These are phyloP conservation scores for Muscicapa adusta DNA, from an alignment of 2,113 vertebrate species.

Conservation along the genomic window DNA sequence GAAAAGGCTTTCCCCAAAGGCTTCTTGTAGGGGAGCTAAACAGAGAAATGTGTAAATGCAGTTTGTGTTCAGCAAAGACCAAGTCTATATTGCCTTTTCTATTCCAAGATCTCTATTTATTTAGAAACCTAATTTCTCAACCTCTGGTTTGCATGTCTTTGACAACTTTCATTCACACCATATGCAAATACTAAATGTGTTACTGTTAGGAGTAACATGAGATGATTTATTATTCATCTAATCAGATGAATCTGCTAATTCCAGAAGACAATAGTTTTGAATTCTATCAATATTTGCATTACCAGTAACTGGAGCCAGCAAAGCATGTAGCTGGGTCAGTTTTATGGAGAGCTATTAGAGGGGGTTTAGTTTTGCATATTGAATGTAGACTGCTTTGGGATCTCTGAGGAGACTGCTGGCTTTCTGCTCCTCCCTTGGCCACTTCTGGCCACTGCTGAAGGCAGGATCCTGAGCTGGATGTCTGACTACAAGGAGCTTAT, in stretches of 20 bases:
- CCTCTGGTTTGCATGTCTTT: constrained; percentile 75
- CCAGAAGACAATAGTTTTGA: constrained; percentile 45
- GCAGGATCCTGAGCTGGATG: not conserved
- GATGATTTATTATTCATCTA: constrained; percentile 62
- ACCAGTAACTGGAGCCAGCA: not conserved
- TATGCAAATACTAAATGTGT: constrained; percentile 77
- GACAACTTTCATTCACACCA: constrained; percentile 74
- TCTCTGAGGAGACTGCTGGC: not conserved
- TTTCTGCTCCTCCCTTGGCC: not conserved
- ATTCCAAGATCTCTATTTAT: constrained; percentile 65
- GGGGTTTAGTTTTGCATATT: not conserved
- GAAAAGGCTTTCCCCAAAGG: not conserved
- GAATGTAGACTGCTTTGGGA: not conserved
- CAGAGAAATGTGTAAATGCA: not conserved
- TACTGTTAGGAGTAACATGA: constrained; percentile 58
- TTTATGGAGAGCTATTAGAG: not conserved
- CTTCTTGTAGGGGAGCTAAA: not conserved
- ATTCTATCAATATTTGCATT: constrained; percentile 67
- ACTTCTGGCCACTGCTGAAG: not conserved
- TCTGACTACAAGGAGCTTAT: not conserved
- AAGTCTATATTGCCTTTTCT: not conserved
- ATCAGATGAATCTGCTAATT: constrained; percentile 68
- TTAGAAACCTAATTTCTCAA: constrained; percentile 56
- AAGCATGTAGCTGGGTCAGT: not conserved
- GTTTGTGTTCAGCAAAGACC: not conserved